Conservation (phyloP, 2,888 invertebrate genomes). For the Eilema sororculum region DNA sequence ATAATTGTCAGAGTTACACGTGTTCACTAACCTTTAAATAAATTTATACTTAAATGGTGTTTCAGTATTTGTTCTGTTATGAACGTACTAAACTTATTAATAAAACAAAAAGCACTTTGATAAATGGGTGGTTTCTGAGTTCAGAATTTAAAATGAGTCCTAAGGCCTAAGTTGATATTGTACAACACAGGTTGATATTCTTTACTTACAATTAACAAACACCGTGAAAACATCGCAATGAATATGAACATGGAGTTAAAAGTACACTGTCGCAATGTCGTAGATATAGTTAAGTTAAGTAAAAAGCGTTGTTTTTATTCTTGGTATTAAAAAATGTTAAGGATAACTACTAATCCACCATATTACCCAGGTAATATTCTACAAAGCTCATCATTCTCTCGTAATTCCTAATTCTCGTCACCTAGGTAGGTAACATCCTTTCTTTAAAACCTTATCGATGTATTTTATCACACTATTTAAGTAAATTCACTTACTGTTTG, state of each 20-base stretch:
- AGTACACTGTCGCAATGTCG: background rate
- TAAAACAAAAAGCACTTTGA: background rate
- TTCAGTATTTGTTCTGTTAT: background rate
- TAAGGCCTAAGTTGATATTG: too few species aligned
- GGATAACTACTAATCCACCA: background rate
- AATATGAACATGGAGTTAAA: background rate
- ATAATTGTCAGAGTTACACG: background rate
- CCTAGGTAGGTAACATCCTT: background rate
- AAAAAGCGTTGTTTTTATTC: background rate
- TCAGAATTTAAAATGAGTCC: background rate
- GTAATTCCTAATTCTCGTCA: too few species aligned
- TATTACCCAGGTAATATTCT: too few species aligned
- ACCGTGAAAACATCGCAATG: background rate
- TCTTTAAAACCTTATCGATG: background rate
- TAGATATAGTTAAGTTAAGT: background rate
- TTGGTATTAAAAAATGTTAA: background rate
- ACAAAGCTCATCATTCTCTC: too few species aligned
- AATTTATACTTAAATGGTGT: background rate
- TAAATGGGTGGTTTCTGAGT: background rate
- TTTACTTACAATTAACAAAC: slow-evolving; percentile 12
- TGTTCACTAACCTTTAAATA: background rate
- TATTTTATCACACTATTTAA: background rate
- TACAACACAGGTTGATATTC: background rate
- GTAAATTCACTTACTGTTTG: slow-evolving; percentile 91
- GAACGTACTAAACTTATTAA: background rate